A percentile compares a stretch with the other conserved stretches of the same genome.
These are phyloP conservation scores for Rhea americana DNA, from an alignment of 2,113 vertebrate species.

Conservation along the genomic window DNA sequence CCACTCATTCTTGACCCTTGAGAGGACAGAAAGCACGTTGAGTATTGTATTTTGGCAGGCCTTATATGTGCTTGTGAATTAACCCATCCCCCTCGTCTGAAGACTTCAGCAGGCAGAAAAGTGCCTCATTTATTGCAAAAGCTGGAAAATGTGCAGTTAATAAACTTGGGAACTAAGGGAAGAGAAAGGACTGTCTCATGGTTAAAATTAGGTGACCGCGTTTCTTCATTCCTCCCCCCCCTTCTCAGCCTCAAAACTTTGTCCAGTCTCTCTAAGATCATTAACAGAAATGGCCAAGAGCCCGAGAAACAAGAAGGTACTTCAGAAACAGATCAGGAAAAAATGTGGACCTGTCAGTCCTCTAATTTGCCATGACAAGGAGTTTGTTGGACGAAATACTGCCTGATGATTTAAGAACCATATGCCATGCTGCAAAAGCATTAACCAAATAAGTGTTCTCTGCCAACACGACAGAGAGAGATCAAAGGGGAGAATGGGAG, in stretches of 20 bases:
- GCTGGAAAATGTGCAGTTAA: neutral
- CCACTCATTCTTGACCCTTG: neutral
- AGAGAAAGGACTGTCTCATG: neutral
- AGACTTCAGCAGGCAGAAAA: neutral
- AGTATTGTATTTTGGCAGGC: fast-evolving
- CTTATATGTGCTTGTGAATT: neutral
- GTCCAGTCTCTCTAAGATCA: neutral
- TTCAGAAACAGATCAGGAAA: neutral
- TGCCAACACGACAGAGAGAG: neutral
- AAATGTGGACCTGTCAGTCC: neutral
- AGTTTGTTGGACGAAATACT: neutral
- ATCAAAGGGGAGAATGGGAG: neutral
- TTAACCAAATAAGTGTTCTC: neutral
- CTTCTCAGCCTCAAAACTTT: neutral
- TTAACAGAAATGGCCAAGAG: neutral
- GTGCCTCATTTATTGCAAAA: neutral
- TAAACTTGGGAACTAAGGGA: neutral
- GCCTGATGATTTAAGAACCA: neutral
- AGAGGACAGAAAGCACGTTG: neutral
- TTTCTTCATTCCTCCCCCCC: neutral
- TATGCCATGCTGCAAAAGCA: neutral
- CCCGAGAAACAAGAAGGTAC: neutral
- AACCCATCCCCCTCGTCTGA: neutral
- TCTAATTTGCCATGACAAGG: neutral
- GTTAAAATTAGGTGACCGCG: neutral